phyloP scores from a whole-genome alignment of 1,140 invertebrate genomes.

The Drosophila setifemur region DNA sequence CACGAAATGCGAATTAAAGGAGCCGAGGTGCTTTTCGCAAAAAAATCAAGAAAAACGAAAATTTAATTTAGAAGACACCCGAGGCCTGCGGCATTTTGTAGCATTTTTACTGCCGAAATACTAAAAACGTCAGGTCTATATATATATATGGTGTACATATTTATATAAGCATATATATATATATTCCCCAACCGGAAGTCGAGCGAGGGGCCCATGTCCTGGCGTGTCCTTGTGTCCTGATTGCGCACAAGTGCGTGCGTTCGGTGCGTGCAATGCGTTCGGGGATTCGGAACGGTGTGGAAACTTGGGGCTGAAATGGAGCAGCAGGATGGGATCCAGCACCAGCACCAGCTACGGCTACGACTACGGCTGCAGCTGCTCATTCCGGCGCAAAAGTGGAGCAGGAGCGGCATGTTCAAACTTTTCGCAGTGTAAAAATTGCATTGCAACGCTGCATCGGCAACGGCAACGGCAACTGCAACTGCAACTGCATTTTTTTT shows the following conservation, averaged over 20 bases:
- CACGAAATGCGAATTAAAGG: conserved; percentile 78
- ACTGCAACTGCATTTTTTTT: conserved; percentile 62
- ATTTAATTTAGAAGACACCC: conserved; percentile 10
- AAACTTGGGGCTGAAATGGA: conserved; percentile 47
- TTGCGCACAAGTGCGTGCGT: conserved; percentile 76
- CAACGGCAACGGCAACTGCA: conserved; percentile 19
- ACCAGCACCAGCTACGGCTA: conserved; percentile 11
- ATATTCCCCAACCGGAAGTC: conserved; percentile 46
- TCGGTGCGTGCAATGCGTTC: conserved; percentile 39
- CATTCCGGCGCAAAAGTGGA: conserved; percentile 72
- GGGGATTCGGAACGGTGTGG: too few relatives aligned
- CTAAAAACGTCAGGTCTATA: too few relatives aligned
- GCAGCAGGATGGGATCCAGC: background rate
- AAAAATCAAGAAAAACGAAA: conserved; percentile 8
- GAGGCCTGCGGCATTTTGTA: conserved; percentile 49
- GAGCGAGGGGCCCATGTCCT: conserved; percentile 9
- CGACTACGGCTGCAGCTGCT: conserved; percentile 37
- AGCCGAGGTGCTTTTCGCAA: too few relatives aligned
- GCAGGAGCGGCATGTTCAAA: conserved; percentile 75
- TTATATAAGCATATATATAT: too few relatives aligned
- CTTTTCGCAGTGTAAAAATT: conserved; percentile 74
- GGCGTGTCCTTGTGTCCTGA: conserved; percentile 45
- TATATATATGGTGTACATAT: too few relatives aligned
- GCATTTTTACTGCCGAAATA: conserved; percentile 53
- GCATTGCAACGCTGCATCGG: conserved; percentile 44